Evolutionary conservation across 1,140 invertebrate species (phyloP).

Genomic region (Aphaenogaster ashmeadi): DNA sequence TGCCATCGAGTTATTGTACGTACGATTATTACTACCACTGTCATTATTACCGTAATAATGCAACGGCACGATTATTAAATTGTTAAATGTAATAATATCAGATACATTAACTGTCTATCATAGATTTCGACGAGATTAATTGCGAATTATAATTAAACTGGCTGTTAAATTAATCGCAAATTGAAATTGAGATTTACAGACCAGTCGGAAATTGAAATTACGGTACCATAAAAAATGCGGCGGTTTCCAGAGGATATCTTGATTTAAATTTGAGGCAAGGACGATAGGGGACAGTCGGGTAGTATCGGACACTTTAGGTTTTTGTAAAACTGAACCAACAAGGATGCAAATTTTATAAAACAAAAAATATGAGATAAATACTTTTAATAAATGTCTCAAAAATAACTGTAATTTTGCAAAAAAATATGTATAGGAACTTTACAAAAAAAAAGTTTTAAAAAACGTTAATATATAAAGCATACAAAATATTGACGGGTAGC

Average conservation of each 20-base stretch:
- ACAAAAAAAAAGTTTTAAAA: too few relatives aligned
- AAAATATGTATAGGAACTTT: too few relatives aligned
- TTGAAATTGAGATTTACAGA: not conserved
- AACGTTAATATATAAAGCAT: too few relatives aligned
- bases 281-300: not conserved
- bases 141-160: not conserved
- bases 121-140: slow-evolving; percentile 9
- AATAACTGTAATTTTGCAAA: too few relatives aligned
- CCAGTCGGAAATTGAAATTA: not conserved
- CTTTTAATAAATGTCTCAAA: too few relatives aligned
- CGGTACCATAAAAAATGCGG: not conserved
- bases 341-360: too few relatives aligned
- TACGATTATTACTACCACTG: slow-evolving; percentile 20
- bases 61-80: slow-evolving; percentile 18
- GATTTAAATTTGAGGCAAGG: not conserved
- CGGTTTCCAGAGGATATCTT: not conserved
- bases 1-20: slow-evolving; percentile 30
- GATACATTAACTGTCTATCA: not conserved
- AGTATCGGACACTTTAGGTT: too few relatives aligned
- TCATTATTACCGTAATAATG: slow-evolving; percentile 21
- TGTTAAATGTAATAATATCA: slow-evolving; percentile 20
- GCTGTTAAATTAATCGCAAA: slow-evolving; percentile 7
- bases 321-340: too few relatives aligned
- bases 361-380: too few relatives aligned
- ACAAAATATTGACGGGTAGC: too few relatives aligned